Evolutionary conservation across 2,888 invertebrate genomes (phyloP).

Genomic region (Imbricaverruca yamaguchii): DNA sequence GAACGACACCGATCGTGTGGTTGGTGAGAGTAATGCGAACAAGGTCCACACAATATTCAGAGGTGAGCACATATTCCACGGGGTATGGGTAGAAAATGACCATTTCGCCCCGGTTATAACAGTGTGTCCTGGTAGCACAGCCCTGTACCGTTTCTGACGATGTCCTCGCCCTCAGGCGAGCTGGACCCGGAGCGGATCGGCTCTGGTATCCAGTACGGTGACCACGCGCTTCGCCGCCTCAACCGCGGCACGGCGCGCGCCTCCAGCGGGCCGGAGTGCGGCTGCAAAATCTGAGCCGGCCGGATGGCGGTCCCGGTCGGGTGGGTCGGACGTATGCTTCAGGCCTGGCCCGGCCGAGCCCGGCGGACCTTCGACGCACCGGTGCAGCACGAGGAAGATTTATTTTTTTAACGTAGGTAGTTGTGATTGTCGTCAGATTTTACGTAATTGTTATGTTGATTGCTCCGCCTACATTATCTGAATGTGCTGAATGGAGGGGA

Average conservation of each 20-base stretch:
- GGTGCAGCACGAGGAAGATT: not conserved
- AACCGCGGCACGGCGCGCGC: slow-evolving; percentile 36
- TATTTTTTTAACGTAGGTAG: not conserved
- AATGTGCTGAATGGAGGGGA: not conserved
- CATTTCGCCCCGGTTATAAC: too few species aligned
- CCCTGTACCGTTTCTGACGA: too few species aligned
- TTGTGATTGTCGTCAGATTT: not conserved
- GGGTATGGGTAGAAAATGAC: too few species aligned
- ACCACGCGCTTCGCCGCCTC: slow-evolving; percentile 52
- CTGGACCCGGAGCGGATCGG: slow-evolving; percentile 75
- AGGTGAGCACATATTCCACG: too few species aligned
- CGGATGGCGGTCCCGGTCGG: not conserved
- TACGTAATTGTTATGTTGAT: not conserved
- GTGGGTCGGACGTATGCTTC: not conserved
- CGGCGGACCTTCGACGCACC: not conserved
- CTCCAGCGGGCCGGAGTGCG: not conserved
- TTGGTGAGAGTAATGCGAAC: too few species aligned
- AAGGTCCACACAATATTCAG: too few species aligned
- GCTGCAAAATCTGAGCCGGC: not conserved
- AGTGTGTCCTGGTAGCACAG: too few species aligned
- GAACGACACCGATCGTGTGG: too few species aligned
- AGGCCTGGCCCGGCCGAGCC: not conserved
- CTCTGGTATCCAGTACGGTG: slow-evolving; percentile 58
- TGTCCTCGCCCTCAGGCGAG: slow-evolving; percentile 50
- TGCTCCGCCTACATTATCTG: not conserved